Evolutionary conservation across 2,113 vertebrate genomes (phyloP).

Genomic region (Prunella fulvescens): DNA sequence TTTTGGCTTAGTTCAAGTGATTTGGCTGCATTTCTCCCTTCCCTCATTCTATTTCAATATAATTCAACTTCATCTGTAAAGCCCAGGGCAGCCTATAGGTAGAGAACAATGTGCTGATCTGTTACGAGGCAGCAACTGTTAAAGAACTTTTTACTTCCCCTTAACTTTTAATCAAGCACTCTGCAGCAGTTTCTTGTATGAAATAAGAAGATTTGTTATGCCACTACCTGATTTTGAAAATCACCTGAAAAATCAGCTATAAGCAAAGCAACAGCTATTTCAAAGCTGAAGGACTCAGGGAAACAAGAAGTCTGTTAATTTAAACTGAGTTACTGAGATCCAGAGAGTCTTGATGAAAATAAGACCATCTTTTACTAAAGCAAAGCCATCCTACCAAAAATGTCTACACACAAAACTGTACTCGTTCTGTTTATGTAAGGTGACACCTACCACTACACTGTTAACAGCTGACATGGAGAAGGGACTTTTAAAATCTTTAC

Average conservation of each 20-base stretch:
- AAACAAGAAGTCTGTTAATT: background rate
- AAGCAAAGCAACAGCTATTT: background rate
- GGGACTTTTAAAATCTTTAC: background rate
- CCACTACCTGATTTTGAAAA: background rate
- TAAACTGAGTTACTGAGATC: background rate
- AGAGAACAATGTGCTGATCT: background rate
- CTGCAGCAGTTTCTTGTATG: background rate
- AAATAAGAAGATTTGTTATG: background rate
- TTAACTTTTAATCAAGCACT: background rate
- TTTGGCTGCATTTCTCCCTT: background rate
- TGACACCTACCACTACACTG: background rate
- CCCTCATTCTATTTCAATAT: background rate
- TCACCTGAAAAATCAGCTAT: background rate
- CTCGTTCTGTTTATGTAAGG: background rate
- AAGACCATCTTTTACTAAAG: background rate
- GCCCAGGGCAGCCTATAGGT: background rate
- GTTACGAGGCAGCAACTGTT: background rate
- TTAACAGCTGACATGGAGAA: background rate
- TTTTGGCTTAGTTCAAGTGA: background rate
- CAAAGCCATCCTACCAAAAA: background rate
- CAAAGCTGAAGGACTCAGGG: background rate
- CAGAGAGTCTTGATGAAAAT: background rate
- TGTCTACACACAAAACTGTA: background rate
- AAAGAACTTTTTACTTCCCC: background rate
- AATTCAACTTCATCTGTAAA: background rate